Conservation (phyloP, 2,113 vertebrate genomes). For the Xenopus tropicalis region UCB_Xtro_10.0 CM004446.2:40543501-40544000, state of each 20-base stretch:
- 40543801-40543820: constrained; percentile 47
- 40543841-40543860: constrained; percentile 25
- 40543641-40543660: not conserved
- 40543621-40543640: not conserved
- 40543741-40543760: constrained; percentile 27
- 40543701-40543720: constrained; percentile 1
- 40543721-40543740: not conserved
- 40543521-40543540: constrained; percentile 34
- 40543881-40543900: not conserved
- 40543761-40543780: constrained; percentile 34
- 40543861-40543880: constrained; percentile 16
- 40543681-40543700: not conserved
- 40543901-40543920: too few relatives aligned
- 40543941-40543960: too few relatives aligned
- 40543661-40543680: constrained; percentile 11
- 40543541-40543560: constrained; percentile 37
- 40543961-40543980: too few relatives aligned
- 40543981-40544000: too few relatives aligned
- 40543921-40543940: too few relatives aligned
- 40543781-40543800: constrained; percentile 44
- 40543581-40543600: constrained; percentile 38
- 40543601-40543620: constrained; percentile 23
- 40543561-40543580: constrained; percentile 36
- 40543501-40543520: constrained; percentile 32
- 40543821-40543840: constrained; percentile 33